Conservation (phyloP, 2,888 invertebrate species). For the Eupeodes latifasciatus region DNA sequence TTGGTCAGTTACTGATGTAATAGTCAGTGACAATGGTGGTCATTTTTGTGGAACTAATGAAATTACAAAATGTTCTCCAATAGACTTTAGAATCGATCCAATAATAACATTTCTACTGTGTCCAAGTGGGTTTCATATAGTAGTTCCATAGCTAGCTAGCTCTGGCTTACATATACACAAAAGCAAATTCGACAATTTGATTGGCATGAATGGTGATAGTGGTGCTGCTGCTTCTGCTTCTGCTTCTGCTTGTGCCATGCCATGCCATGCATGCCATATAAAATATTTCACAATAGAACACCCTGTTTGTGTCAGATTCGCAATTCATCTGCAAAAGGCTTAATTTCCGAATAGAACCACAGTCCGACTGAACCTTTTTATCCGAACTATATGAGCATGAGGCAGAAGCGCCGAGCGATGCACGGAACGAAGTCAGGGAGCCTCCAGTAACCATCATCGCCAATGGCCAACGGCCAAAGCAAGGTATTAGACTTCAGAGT, state of each 20-base stretch:
- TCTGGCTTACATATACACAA: not conserved
- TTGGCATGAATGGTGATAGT: constrained; percentile 5
- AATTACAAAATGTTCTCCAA: constrained; percentile 54
- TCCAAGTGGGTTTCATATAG: not conserved
- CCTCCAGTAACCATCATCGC: constrained; percentile 1
- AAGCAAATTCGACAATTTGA: constrained; percentile 17
- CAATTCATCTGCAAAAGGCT: constrained; percentile 68
- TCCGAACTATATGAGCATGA: not conserved
- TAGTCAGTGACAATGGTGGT: constrained; percentile 31
- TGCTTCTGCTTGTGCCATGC: not conserved
- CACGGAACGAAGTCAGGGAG: constrained; percentile 2
- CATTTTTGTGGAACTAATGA: constrained; percentile 53
- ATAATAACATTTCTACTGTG: not conserved
- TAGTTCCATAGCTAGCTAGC: too few species aligned
- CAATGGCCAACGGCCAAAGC: not conserved
- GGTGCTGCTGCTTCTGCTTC: too few species aligned
- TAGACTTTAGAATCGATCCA: constrained; percentile 34
- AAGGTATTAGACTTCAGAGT: not conserved
- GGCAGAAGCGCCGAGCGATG: not conserved
- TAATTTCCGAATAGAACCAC: constrained; percentile 71
- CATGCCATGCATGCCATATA: constrained; percentile 25
- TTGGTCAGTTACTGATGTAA: not conserved
- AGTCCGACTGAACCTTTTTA: not conserved
- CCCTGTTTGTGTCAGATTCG: not conserved
- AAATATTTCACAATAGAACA: constrained; percentile 11